Conservation (phyloP, 2,113 vertebrate species). For the Embiotoca jacksoni region DNA sequence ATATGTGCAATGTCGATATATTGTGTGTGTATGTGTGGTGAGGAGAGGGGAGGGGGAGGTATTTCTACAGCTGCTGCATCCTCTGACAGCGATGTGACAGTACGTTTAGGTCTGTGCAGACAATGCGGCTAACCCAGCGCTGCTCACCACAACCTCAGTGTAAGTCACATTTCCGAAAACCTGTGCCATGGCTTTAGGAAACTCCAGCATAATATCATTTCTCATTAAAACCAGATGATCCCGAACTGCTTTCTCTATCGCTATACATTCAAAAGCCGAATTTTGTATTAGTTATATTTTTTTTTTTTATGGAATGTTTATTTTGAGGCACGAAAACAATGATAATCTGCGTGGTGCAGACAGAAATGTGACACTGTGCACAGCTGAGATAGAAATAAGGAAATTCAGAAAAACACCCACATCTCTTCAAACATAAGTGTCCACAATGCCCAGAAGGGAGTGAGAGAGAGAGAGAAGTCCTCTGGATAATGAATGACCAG, state of each 20-base stretch:
- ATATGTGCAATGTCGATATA: conserved; percentile 44
- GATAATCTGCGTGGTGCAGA: conserved; percentile 17
- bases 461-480: conserved; percentile 40
- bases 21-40: conserved; percentile 13
- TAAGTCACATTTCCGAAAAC: conserved; percentile 66
- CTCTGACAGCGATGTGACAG: conserved; percentile 73
- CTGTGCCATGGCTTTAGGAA: conserved; percentile 10
- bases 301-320: neutral
- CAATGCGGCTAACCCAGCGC: conserved; percentile 73
- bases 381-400: conserved; percentile 39
- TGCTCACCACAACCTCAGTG: conserved; percentile 75
- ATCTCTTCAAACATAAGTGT: conserved; percentile 54
- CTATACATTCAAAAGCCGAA: neutral
- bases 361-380: conserved; percentile 3
- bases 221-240: conserved; percentile 38
- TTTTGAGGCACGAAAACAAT: conserved; percentile 17
- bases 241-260: neutral
- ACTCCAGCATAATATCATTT: conserved; percentile 15
- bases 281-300: neutral
- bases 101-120: conserved; percentile 70
- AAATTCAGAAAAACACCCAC: conserved; percentile 56
- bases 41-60: neutral
- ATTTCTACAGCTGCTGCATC: conserved; percentile 73
- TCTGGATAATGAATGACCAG: conserved; percentile 73
- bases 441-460: conserved; percentile 51